Base-by-base conservation (phyloP, 1,140 invertebrate genomes). In the Drosophila sp. region DNA sequence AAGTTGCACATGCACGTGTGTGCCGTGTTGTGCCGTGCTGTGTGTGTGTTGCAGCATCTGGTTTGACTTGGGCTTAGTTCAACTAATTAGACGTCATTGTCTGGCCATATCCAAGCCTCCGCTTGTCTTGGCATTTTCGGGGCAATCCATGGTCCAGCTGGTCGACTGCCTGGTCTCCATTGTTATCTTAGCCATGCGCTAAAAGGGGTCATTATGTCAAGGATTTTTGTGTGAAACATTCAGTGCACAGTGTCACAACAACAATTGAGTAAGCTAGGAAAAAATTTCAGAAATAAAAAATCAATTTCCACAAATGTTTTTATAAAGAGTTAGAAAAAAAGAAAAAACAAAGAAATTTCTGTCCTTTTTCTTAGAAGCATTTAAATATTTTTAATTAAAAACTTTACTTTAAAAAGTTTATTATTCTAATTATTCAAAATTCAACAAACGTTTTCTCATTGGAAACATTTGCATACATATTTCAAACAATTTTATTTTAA, bases 201-300 rank as follows among this genome's bases (percentile, higher is more conserved):
- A 84, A 89, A 89, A 90, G 85, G 85, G 85, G 84, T 84, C 85
- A 89, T 89, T 89, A 89, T 89, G 84, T 87, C 84, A 87, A 87
- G 84, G 84, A 87, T 87, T 87, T 87, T 70, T 68, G 56, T 54
- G 55, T 54, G 38, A 0, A 35, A 2, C 32, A 67, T 32, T 57
- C 8, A 2, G 0, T 23, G 63, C 56, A 70, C 66, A 30, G 0
- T 10, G 17, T 30, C 29, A 11, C 47, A 55, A 38, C 0, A 2
- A 11, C 11, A n/a, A 29, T 54, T 41, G 8, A 30, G 10, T 11
- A 27, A 60, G n/a, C n/a, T 29, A 4, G 25, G 1, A 56, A 25
- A 29, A 44, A 1, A 17, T 11, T 11, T 11, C 41, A 23, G 11
- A 35, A 6, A 8, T 10, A 10, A 10, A 2, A 35, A 35, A 35